Percentiles rank a stretch among this genome's conserved stretches.
Evolutionary conservation across 2,888 invertebrate genomes (phyloP).

Genomic region (Caenorhabditis macrosperma): DNA sequence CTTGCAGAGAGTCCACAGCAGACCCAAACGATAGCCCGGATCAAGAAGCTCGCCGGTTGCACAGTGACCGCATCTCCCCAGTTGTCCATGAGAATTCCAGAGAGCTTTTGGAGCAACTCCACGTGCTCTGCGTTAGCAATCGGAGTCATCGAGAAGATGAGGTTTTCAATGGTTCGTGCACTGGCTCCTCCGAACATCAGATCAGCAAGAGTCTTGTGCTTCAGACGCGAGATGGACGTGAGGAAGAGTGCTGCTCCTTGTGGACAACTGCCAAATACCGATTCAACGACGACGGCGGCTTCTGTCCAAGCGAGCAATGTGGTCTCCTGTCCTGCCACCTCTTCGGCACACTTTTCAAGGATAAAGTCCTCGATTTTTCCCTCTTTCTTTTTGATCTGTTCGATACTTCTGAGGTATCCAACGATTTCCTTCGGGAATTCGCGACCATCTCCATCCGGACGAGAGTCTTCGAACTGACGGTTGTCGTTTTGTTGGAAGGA

Average conservation of each 20-base stretch:
- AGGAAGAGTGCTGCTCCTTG: constrained; percentile 61
- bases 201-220: constrained; percentile 61
- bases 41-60: constrained; percentile 55
- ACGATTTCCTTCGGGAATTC: constrained; percentile 68
- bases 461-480: constrained; percentile 1
- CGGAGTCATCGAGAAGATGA: constrained; percentile 60
- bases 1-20: constrained; percentile 47
- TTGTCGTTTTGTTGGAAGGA: neutral
- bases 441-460: constrained; percentile 45
- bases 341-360: constrained; percentile 63
- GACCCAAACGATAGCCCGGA: constrained; percentile 57
- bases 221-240: constrained; percentile 52
- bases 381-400: constrained; percentile 56
- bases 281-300: constrained; percentile 59
- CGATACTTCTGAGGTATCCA: constrained; percentile 62
- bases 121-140: constrained; percentile 52
- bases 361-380: constrained; percentile 57
- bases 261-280: constrained; percentile 53
- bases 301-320: constrained; percentile 64
- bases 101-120: constrained; percentile 53
- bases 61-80: constrained; percentile 55
- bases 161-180: constrained; percentile 64
- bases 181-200: constrained; percentile 64
- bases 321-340: constrained; percentile 64
- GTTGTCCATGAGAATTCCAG: constrained; percentile 60